Evolutionary conservation across 1,140 invertebrate genomes (phyloP).

Genomic region (Solenopsis fugax): DNA sequence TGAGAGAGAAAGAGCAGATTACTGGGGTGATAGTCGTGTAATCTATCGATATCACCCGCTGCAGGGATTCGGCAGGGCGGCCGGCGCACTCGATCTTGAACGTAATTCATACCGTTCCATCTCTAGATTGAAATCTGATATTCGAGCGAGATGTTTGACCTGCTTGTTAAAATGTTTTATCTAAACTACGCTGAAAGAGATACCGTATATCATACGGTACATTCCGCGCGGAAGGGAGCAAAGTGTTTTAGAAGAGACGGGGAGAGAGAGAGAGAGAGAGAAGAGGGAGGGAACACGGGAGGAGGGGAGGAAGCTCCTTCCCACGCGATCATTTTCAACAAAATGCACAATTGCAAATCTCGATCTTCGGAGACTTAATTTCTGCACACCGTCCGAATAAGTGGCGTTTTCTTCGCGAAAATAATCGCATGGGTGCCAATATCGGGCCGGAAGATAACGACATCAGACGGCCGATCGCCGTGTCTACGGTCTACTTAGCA

Average conservation of each 20-base stretch:
- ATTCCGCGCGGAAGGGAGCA: background rate
- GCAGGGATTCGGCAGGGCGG: background rate
- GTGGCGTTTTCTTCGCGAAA: background rate
- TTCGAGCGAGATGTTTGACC: constrained; percentile 34
- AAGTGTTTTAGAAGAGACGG: background rate
- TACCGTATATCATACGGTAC: background rate
- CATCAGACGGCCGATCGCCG: constrained; percentile 47
- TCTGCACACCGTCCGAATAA: background rate
- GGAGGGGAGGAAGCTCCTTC: background rate
- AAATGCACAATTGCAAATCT: constrained; percentile 8
- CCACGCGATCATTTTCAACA: background rate
- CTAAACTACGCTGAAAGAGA: background rate
- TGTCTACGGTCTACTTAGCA: constrained; percentile 72
- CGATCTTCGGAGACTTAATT: background rate
- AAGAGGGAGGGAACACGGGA: background rate
- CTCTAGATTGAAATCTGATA: constrained; percentile 34
- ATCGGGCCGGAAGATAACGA: constrained; percentile 37
- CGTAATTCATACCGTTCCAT: constrained; percentile 28
- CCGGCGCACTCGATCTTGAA: constrained; percentile 16
- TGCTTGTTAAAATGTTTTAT: constrained; percentile 45
- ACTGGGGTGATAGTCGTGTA: constrained; percentile 35
- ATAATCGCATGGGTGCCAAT: constrained; percentile 20
- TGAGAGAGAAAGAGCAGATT: constrained; percentile 19
- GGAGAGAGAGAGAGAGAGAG: too few species aligned
- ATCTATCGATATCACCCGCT: constrained; percentile 57